phyloP scores from a whole-genome alignment of 64 coral and sea anemone species.

The Stichodactyla mertensii region DNA sequence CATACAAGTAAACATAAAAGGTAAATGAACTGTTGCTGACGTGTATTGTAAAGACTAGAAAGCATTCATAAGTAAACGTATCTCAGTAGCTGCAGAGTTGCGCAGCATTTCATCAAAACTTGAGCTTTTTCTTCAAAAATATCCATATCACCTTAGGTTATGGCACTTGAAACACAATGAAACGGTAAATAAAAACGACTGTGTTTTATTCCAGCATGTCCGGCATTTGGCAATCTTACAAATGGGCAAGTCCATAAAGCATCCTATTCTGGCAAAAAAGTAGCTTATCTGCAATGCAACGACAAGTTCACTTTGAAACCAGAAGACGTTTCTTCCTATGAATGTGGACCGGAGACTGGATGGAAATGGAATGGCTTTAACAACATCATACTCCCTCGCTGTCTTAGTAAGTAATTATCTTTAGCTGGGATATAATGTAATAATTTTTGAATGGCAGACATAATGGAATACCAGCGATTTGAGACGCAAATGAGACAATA shows the following conservation, averaged over 20 bases:
- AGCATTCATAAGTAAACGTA: no score
- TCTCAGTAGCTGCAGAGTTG: no score
- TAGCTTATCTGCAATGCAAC: slow-evolving; percentile 33
- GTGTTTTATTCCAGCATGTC: slow-evolving; percentile 10
- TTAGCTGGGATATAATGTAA: no score
- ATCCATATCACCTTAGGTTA: no score
- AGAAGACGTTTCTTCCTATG: slow-evolving; percentile 28
- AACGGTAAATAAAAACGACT: no score
- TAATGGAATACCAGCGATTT: background rate
- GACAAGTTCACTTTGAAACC: slow-evolving; percentile 24
- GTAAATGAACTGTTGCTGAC: background rate
- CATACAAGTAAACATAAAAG: slow-evolving; percentile 16
- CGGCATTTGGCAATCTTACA: slow-evolving; percentile 4
- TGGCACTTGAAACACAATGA: no score
- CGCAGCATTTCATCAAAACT: no score
- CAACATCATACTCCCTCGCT: background rate
- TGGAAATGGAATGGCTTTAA: slow-evolving; percentile 58
- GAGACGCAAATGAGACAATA: no score
- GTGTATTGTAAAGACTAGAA: no score
- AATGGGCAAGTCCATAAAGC: slow-evolving; percentile 29
- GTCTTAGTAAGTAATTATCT: slow-evolving; percentile 30
- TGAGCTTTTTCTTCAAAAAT: no score
- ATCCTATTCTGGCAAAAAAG: slow-evolving; percentile 28
- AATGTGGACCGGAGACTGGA: slow-evolving; percentile 60
- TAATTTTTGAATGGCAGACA: background rate